A percentile compares a stretch with the other conserved stretches of the same genome.
Evolutionary conservation across 2,797 vertebrate species (phyloP).

Genomic region (Anguilla pacifica): DNA sequence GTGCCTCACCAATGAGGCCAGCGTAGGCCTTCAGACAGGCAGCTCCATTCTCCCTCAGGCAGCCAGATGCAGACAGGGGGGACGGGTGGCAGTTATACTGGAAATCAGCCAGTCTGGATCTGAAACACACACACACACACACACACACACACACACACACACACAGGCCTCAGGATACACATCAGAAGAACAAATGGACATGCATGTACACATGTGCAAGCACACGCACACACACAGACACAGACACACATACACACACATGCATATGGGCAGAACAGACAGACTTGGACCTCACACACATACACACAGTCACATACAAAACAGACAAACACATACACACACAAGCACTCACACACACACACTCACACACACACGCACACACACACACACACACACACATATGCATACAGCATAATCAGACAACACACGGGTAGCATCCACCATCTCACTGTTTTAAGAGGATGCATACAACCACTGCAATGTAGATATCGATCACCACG

Average conservation of each 20-base stretch:
- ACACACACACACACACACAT: conserved; percentile 14
- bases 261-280: not conserved
- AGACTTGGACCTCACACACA: not conserved
- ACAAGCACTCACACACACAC: conserved; percentile 10
- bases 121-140: conserved; percentile 49
- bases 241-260: not conserved
- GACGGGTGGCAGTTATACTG: conserved; percentile 72
- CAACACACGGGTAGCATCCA: not conserved
- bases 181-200: not conserved
- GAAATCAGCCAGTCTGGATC: conserved; percentile 77
- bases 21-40: conserved; percentile 75
- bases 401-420: not conserved
- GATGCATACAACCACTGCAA: not conserved
- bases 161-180: not conserved
- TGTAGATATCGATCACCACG: not conserved
- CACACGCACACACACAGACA: not conserved
- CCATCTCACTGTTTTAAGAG: not conserved
- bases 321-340: not conserved
- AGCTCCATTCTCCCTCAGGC: conserved; percentile 55
- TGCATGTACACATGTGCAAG: not conserved
- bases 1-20: conserved; percentile 75
- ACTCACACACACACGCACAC: conserved; percentile 26
- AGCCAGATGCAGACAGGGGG: conserved; percentile 57
- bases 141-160: no score
- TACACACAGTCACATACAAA: no score